Percentiles rank a stretch among this genome's conserved stretches.
phyloP scores from a whole-genome alignment of 2,113 vertebrate genomes.

The Pipa parva region DNA sequence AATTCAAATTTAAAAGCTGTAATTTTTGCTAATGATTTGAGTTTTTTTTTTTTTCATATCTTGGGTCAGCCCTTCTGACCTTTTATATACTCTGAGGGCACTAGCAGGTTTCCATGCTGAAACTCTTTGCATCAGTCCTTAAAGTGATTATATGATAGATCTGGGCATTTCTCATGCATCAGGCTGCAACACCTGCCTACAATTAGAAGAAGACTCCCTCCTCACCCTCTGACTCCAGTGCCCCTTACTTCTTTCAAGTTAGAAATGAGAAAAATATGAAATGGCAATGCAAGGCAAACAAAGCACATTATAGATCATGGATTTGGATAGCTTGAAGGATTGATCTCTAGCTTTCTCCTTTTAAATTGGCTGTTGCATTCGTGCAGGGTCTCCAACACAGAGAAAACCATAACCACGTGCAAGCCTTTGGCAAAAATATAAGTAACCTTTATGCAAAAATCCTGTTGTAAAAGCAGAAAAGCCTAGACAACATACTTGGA shows the following conservation, averaged over 20 bases:
- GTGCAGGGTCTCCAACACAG: conserved; percentile 12
- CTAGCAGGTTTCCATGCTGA: conserved; percentile 2
- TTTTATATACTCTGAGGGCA: not conserved
- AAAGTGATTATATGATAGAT: conserved; percentile 31
- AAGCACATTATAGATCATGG: conserved; percentile 36
- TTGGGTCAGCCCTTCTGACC: conserved; percentile 26
- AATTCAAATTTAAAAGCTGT: conserved; percentile 24
- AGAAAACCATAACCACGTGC: conserved; percentile 29
- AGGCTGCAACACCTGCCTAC: conserved; percentile 31
- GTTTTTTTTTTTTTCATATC: not conserved
- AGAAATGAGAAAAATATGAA: conserved; percentile 37
- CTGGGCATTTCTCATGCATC: conserved; percentile 12
- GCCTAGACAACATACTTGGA: not conserved
- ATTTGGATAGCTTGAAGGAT: not conserved
- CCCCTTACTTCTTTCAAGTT: conserved; percentile 18
- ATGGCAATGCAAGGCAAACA: conserved; percentile 27
- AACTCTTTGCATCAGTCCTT: conserved; percentile 18
- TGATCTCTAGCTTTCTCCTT: not conserved
- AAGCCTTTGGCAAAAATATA: conserved; percentile 22
- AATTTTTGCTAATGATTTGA: conserved; percentile 26
- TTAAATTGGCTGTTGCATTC: conserved; percentile 16
- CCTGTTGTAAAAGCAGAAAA: conserved; percentile 4
- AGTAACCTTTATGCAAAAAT: conserved; percentile 22
- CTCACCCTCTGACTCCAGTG: conserved; percentile 29
- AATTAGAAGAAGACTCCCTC: conserved; percentile 30